Conservation (phyloP, 2,888 invertebrate genomes). For the Nasonia oneida region DNA sequence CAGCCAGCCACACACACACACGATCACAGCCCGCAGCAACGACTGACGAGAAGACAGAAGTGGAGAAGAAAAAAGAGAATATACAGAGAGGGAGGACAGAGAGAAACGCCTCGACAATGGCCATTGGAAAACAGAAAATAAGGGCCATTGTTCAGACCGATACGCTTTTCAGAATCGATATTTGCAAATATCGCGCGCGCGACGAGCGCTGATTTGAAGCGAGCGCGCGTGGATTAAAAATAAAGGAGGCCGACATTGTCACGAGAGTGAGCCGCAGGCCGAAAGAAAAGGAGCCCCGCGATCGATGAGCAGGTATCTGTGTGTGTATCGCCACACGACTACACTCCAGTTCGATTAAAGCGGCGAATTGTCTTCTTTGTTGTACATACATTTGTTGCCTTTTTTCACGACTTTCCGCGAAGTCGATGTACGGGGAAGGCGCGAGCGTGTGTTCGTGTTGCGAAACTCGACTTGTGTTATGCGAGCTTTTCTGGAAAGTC, state of each 20-base stretch:
- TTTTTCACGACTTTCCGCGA: conserved; percentile 10
- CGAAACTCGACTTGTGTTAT: neutral
- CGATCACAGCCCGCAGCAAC: neutral
- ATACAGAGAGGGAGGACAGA: neutral
- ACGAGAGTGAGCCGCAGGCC: conserved; percentile 47
- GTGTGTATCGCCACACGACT: neutral
- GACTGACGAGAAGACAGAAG: conserved; percentile 24
- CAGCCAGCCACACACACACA: neutral
- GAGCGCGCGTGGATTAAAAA: conserved; percentile 72
- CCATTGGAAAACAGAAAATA: conserved; percentile 78
- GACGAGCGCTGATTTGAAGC: conserved; percentile 70
- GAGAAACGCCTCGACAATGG: conserved; percentile 69
- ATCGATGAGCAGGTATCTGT: conserved; percentile 23
- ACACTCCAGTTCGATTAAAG: conserved; percentile 20
- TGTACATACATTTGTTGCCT: too few species aligned
- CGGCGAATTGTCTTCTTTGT: conserved; percentile 24
- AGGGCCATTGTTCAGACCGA: conserved; percentile 76
- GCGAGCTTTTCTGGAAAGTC: neutral
- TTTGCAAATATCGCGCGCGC: conserved; percentile 75
- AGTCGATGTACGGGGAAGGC: conserved; percentile 5
- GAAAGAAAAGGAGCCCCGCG: conserved; percentile 14
- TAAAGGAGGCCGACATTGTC: conserved; percentile 70
- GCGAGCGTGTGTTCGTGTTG: neutral
- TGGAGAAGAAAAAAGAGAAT: conserved; percentile 35
- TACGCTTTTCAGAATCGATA: conserved; percentile 78